A percentile compares a stretch with the other conserved stretches of the same genome.
phyloP scores from a whole-genome alignment of 2,888 invertebrate species.

The Epinotia brunnichana region DNA sequence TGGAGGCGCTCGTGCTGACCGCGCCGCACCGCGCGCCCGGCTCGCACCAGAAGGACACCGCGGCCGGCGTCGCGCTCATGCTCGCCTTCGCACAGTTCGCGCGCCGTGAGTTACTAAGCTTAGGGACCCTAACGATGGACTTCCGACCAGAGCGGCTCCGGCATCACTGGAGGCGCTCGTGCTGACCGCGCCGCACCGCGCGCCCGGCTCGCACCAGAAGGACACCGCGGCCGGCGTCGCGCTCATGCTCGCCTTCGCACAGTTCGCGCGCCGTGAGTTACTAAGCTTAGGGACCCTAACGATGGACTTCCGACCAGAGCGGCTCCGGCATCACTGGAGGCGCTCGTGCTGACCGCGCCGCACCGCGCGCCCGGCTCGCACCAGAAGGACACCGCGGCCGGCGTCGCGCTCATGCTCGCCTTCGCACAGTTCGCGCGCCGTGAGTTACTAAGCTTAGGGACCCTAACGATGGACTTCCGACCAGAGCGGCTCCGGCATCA shows the following conservation, averaged over 20 bases:
- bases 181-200: slow-evolving; percentile 76
- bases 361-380: slow-evolving; percentile 88
- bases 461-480: too few species aligned
- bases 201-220: slow-evolving; percentile 87
- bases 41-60: slow-evolving; percentile 89
- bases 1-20: slow-evolving; percentile 67
- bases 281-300: too few species aligned
- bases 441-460: too few species aligned
- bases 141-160: too few species aligned
- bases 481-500: too few species aligned
- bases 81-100: slow-evolving; percentile 96
- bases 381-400: slow-evolving; percentile 90
- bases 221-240: slow-evolving; percentile 93
- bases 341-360: slow-evolving; percentile 67
- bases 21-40: slow-evolving; percentile 85
- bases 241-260: slow-evolving; percentile 94
- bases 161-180: slow-evolving; percentile 68
- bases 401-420: slow-evolving; percentile 94
- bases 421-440: slow-evolving; percentile 96
- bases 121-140: too few species aligned
- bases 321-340: neutral
- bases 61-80: slow-evolving; percentile 93
- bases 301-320: too few species aligned
- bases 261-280: slow-evolving; percentile 95
- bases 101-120: slow-evolving; percentile 92